phyloP scores from a whole-genome alignment of 1,140 invertebrate species.

The Drosophila sp. region DNA sequence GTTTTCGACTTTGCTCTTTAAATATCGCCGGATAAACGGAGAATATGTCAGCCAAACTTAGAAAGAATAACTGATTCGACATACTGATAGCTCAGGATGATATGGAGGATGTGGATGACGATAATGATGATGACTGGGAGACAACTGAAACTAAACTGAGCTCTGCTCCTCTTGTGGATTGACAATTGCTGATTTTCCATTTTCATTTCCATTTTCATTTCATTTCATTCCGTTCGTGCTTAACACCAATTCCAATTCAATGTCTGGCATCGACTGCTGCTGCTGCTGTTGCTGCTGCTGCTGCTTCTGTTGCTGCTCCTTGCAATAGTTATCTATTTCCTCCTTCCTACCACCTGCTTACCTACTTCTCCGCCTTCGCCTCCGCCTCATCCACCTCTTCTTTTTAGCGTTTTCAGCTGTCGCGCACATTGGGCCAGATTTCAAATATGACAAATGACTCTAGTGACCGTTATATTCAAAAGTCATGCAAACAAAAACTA shows the following conservation, averaged over 20 bases:
- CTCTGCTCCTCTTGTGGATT: conserved; percentile 23
- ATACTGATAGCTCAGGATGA: conserved; percentile 22
- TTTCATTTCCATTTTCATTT: conserved; percentile 66
- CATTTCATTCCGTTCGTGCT: conserved; percentile 67
- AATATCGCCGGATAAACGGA: conserved; percentile 82
- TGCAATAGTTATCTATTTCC: conserved; percentile 17
- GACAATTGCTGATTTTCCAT: conserved; percentile 78
- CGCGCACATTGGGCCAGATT: conserved; percentile 5
- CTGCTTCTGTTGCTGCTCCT: not conserved
- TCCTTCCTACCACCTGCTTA: conserved; percentile 6
- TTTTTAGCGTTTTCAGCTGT: conserved; percentile 23
- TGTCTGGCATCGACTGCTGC: conserved; percentile 53
- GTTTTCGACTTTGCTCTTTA: conserved; percentile 63
- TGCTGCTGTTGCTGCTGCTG: conserved; percentile 12
- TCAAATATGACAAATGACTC: not conserved
- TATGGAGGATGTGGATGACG: not conserved
- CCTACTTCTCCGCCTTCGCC: not conserved
- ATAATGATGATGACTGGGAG: conserved; percentile 17
- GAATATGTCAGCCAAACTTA: conserved; percentile 82
- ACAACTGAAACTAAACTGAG: conserved; percentile 42
- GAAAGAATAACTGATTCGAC: conserved; percentile 79
- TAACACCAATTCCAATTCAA: conserved; percentile 73
- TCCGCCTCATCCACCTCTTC: not conserved
- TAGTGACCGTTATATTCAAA: conserved; percentile 1
- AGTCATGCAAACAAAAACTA: not conserved